Conservation (phyloP, 2,888 invertebrate genomes). For the Acleris literana region DNA sequence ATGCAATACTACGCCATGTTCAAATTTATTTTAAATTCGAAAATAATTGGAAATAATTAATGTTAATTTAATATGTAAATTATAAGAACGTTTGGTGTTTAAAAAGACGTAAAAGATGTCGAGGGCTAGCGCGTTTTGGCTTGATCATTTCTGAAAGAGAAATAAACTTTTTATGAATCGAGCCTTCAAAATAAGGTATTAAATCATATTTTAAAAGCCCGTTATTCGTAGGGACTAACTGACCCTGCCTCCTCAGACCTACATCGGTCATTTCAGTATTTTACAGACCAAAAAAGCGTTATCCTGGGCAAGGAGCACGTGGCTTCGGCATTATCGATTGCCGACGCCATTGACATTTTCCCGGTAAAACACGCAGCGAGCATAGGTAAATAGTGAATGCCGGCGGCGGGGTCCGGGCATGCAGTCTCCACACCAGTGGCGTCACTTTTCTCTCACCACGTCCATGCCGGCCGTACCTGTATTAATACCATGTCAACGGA, state of each 20-base stretch:
- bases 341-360: conserved; percentile 60
- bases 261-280: too few relatives aligned
- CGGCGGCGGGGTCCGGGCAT: too few relatives aligned
- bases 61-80: conserved; percentile 43
- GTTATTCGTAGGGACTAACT: too few relatives aligned
- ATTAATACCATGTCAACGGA: conserved; percentile 34
- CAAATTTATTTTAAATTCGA: conserved; percentile 44
- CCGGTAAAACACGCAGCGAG: conserved; percentile 47
- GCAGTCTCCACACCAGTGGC: conserved; percentile 34
- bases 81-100: conserved; percentile 72
- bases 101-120: conserved; percentile 63
- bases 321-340: conserved; percentile 62
- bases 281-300: conserved; percentile 9
- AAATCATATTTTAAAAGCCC: background rate
- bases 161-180: conserved; percentile 16
- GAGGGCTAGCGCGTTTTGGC: conserved; percentile 63
- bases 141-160: conserved; percentile 77
- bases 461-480: conserved; percentile 25
- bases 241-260: too few relatives aligned
- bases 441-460: conserved; percentile 38
- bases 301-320: conserved; percentile 48
- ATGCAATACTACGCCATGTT: conserved; percentile 34
- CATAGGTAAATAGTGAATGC: too few relatives aligned
- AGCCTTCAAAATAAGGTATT: background rate
- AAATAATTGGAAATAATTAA: conserved; percentile 47